A percentile compares a stretch with the other conserved stretches of the same genome.
phyloP scores from a whole-genome alignment of 2,797 vertebrate species.

The Cynopterus sphinx region DNA sequence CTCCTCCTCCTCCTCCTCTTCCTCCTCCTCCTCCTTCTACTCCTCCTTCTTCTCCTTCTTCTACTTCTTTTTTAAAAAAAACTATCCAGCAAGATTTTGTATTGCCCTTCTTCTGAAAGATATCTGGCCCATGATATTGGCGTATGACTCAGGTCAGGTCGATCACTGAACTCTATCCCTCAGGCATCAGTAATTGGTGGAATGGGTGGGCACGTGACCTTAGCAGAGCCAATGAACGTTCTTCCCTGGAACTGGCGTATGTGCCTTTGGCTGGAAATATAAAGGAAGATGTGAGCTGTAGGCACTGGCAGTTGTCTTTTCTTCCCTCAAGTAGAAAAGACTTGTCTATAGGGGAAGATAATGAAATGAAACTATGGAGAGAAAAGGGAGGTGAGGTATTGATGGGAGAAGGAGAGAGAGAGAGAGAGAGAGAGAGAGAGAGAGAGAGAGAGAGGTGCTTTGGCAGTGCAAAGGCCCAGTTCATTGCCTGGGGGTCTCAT shows the following conservation, averaged over 20 bases:
- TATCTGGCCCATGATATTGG: neutral
- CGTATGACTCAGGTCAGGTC: neutral
- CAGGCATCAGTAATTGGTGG: neutral
- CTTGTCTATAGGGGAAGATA: neutral
- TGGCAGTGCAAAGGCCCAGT: neutral
- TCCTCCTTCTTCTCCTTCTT: no score
- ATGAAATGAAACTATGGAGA: neutral
- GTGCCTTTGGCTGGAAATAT: neutral
- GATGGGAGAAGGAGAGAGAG: neutral
- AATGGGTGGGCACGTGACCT: neutral
- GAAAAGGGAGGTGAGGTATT: neutral
- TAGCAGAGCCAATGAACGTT: neutral
- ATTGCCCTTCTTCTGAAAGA: neutral
- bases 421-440: neutral
- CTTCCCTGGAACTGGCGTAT: neutral
- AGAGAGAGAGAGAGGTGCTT: neutral
- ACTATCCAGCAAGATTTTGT: neutral
- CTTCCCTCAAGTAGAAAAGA: neutral
- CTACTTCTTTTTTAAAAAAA: neutral
- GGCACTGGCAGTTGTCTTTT: neutral
- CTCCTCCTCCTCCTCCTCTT: no score
- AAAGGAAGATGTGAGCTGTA: neutral
- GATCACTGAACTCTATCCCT: neutral
- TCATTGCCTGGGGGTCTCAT: neutral
- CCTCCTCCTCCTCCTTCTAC: no score